phyloP scores from a whole-genome alignment of 2,888 invertebrate genomes.

The Elegia similella region DNA sequence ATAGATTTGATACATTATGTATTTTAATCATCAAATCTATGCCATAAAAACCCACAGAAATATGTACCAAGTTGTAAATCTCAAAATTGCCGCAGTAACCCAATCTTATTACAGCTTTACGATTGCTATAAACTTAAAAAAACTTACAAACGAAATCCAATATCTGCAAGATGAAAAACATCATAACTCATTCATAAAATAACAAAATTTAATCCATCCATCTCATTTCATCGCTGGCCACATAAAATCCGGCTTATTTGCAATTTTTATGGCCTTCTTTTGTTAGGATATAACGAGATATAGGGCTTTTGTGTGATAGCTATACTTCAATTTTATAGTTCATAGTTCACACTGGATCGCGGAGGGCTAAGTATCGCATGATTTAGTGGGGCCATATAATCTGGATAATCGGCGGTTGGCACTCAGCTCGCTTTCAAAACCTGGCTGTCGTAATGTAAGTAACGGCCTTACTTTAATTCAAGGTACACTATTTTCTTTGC shows the following conservation, averaged over 20 bases:
- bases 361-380: constrained; percentile 65
- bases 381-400: constrained; percentile 73
- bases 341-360: constrained; percentile 66
- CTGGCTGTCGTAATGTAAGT: constrained; percentile 31
- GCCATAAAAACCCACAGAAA: too few species aligned
- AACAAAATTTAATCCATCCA: constrained; percentile 41
- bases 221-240: constrained; percentile 56
- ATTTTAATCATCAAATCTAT: too few species aligned
- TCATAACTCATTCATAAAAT: constrained; percentile 35
- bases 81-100: neutral
- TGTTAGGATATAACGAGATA: constrained; percentile 65
- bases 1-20: too few species aligned
- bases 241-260: constrained; percentile 67
- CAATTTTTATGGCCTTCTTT: constrained; percentile 71
- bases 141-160: neutral
- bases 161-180: constrained; percentile 17
- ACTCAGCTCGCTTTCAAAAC: constrained; percentile 51
- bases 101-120: neutral
- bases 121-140: neutral
- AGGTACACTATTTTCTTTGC: too few species aligned
- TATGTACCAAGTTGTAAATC: neutral
- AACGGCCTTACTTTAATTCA: neutral
- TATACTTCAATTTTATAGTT: constrained; percentile 78
- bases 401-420: constrained; percentile 69
- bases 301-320: constrained; percentile 65